Percentiles rank a stretch among this genome's conserved stretches.
Evolutionary conservation across 1,140 invertebrate species (phyloP).

Genomic region (Diachasmimorpha longicaudata): DNA sequence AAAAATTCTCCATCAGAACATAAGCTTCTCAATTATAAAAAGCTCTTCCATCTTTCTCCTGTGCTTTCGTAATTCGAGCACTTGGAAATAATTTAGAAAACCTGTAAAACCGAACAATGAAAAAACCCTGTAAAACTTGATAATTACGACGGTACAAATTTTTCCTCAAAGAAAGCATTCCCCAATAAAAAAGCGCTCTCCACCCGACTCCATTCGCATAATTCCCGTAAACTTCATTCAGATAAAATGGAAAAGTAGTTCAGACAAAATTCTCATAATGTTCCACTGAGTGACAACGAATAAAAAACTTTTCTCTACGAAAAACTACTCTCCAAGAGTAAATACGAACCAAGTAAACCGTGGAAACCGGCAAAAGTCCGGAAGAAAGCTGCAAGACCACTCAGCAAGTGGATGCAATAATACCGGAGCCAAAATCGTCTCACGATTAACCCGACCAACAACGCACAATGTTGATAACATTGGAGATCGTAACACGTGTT

Average conservation of each 20-base stretch:
- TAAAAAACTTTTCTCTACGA: not conserved
- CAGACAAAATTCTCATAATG: not conserved
- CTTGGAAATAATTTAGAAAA: too few species aligned
- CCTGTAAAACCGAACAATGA: too few species aligned
- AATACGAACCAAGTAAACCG: not conserved
- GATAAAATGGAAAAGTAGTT: not conserved
- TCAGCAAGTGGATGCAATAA: not conserved
- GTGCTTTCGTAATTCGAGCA: too few species aligned
- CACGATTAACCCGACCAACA: not conserved
- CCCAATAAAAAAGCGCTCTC: too few species aligned
- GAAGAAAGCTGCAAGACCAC: not conserved
- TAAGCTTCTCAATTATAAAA: too few species aligned
- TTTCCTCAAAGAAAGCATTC: too few species aligned
- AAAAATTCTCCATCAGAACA: too few species aligned
- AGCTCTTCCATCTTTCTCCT: too few species aligned
- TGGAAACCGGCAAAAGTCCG: too few species aligned
- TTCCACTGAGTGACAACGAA: not conserved
- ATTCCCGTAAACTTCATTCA: not conserved
- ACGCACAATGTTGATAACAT: not conserved
- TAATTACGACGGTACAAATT: too few species aligned
- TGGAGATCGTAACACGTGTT: conserved; percentile 17
- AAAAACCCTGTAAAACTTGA: too few species aligned
- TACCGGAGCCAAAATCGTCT: not conserved
- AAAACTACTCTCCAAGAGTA: not conserved
- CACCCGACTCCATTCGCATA: not conserved